Percentiles rank a stretch among this genome's conserved stretches.
phyloP scores from a whole-genome alignment of 1,140 invertebrate species.

The Eufriesea mexicana region DNA sequence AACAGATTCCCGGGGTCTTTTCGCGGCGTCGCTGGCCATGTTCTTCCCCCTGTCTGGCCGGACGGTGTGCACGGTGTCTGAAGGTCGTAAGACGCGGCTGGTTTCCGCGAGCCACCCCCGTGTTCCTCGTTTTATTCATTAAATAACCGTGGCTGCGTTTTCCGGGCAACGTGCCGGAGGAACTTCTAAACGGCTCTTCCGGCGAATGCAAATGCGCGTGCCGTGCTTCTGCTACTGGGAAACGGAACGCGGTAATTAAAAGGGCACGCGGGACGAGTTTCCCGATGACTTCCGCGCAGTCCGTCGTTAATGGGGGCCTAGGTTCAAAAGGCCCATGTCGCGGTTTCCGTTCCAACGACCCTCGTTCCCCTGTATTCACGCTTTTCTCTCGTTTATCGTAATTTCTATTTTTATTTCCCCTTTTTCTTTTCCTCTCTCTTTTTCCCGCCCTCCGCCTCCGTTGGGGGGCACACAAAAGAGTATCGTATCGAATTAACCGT shows the following conservation, averaged over 20 bases:
- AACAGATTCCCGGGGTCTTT: not conserved
- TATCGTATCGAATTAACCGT: not conserved
- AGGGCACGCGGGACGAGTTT: constrained; percentile 58
- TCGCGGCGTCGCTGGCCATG: not conserved
- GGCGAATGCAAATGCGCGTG: constrained; percentile 69
- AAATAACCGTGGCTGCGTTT: constrained; percentile 63
- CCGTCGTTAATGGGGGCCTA: constrained; percentile 48
- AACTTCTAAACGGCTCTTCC: constrained; percentile 71
- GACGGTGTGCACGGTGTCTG: not conserved
- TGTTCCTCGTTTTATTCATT: constrained; percentile 69
- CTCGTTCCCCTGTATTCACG: constrained; percentile 33
- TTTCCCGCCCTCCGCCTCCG: not conserved
- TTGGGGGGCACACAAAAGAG: not conserved
- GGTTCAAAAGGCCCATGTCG: not conserved
- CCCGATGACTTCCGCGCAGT: constrained; percentile 29
- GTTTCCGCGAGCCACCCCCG: not conserved
- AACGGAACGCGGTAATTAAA: constrained; percentile 60
- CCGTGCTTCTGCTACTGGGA: constrained; percentile 11
- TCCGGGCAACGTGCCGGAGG: constrained; percentile 46
- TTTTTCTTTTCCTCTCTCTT: not conserved
- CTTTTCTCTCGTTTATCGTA: not conserved
- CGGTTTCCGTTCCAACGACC: constrained; percentile 32
- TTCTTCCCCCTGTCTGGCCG: not conserved
- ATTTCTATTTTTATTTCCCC: not conserved
- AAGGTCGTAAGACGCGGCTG: not conserved